Percentiles rank a stretch among this genome's conserved stretches.
Evolutionary conservation across 2,113 vertebrate species (phyloP).

Genomic region (Onychostoma macrolepis): DNA sequence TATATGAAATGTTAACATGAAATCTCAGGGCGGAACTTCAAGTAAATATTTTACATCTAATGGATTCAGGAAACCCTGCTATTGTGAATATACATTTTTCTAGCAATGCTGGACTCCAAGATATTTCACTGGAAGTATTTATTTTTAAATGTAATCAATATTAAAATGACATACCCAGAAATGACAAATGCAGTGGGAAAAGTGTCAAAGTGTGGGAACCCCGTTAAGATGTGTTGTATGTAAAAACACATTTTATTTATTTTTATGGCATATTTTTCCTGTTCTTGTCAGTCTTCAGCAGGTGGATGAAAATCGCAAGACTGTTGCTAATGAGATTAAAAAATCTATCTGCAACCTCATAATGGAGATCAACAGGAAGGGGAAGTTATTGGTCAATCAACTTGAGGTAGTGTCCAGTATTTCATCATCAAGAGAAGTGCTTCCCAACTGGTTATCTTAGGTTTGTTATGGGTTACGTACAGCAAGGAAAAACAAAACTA

Average conservation of each 20-base stretch:
- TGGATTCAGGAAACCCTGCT: background rate
- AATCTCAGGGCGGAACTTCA: background rate
- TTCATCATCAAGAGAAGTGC: background rate
- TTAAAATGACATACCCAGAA: background rate
- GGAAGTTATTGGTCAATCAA: constrained; percentile 94
- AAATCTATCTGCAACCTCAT: constrained; percentile 96
- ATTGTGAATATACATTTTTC: background rate
- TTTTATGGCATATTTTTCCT: background rate
- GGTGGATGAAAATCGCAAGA: constrained; percentile 94
- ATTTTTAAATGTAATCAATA: background rate
- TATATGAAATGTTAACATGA: background rate
- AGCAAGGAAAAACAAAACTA: background rate
- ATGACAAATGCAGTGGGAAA: background rate
- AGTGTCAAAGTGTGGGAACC: background rate
- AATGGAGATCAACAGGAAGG: constrained; percentile 98
- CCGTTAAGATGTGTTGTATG: background rate
- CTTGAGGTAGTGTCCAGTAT: constrained; percentile 82
- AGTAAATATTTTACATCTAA: background rate
- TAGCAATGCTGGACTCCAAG: background rate
- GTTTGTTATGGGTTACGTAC: background rate
- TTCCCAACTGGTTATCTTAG: background rate
- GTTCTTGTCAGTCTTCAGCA: constrained; percentile 87
- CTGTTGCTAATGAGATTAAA: constrained; percentile 96
- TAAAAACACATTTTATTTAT: background rate
- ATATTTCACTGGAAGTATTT: background rate